Base-by-base conservation (phyloP, 2,888 invertebrate genomes). In the Trachelus tabidus region DNA sequence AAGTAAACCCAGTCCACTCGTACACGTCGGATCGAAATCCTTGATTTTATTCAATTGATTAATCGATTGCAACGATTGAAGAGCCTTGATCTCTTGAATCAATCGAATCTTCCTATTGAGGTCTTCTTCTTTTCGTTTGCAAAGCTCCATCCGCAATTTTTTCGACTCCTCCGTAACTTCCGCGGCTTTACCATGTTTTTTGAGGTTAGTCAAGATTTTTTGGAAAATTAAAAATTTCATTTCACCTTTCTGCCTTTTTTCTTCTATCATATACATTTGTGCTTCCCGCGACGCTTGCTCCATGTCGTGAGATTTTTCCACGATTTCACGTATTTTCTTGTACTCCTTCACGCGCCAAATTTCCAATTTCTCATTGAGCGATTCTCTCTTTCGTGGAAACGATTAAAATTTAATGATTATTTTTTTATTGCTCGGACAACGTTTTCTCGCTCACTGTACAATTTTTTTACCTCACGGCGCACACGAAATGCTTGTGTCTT, bases 11-110 rank as follows among this genome's bases (percentile, higher is more conserved):
- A 94, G 84, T 69, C 94, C 94, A 37, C 93, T 92, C 30, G 93
- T 92, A 89, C 94, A 93, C 1, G 94, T 94, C 1, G 94, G 92
- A 88, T 95, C 94, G 82, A 94, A 92, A 75, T 94, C 92, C 56
- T 56, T 56, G 56, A 56, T 23, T 9, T 23, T 56, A 9, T 56
- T 56, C 6, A 23, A 56, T 9, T 56, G 56, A 56, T 56, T 23
- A 56, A 56, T 56, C 33, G 71, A 71, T 92, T 92, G 87, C 23
- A 92, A 80, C 73, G 90, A 89, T 71, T 92, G 90, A 68, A 92
- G 79, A 0, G 90, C 85, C 77, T 89, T 90, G 30, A 93, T 88
- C 81, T 92, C 92, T 79, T 90, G 88, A 68, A 92, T 92, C 35
- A 92, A 76, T 78, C 90, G 89, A 1, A 91, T 88, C 82, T 92